phyloP scores from a whole-genome alignment of 2,113 vertebrate species.

The Ceratotherium simum region DNA sequence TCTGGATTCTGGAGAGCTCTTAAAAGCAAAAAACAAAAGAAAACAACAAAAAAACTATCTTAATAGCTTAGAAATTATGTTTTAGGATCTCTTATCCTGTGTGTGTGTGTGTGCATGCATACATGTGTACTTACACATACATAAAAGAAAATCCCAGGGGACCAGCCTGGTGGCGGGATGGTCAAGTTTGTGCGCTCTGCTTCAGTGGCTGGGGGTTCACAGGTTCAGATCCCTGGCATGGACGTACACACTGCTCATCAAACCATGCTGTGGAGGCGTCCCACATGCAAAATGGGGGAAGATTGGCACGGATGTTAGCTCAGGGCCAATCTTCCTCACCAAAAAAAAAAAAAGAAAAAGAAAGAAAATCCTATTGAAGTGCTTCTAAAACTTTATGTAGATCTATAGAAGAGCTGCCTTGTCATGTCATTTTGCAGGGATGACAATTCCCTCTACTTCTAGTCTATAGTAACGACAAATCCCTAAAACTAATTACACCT shows the following conservation, averaged over 20 bases:
- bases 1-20: slow-evolving; percentile 22
- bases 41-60: neutral
- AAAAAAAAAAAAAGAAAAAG: too few species aligned
- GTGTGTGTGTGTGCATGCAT: neutral
- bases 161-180: too few species aligned
- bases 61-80: neutral
- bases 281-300: too few species aligned
- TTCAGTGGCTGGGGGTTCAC: too few species aligned
- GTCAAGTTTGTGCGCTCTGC: too few species aligned
- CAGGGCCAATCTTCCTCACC: too few species aligned
- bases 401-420: neutral
- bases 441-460: neutral
- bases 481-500: neutral
- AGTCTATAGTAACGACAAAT: neutral
- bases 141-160: neutral
- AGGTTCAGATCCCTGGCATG: too few species aligned
- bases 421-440: slow-evolving; percentile 19
- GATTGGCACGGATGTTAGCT: too few species aligned
- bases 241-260: too few species aligned
- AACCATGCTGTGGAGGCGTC: too few species aligned
- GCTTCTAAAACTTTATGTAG: neutral
- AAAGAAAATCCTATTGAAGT: neutral
- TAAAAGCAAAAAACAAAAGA: neutral
- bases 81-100: neutral
- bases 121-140: too few species aligned